phyloP scores from a whole-genome alignment of 1,140 invertebrate genomes.

The Bicyclus anynana region DNA sequence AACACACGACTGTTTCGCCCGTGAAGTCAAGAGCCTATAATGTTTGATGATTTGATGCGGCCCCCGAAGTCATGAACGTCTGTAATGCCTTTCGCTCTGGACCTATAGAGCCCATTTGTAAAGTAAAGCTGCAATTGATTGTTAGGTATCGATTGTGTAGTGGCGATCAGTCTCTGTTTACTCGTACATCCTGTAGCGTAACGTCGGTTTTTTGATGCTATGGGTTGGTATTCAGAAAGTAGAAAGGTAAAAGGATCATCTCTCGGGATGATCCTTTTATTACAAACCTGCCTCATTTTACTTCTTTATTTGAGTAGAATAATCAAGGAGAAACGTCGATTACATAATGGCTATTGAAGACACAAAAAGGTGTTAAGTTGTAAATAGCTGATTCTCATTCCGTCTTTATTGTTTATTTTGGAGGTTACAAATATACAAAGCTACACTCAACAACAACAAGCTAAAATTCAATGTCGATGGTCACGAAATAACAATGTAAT shows the following conservation, averaged over 20 bases:
- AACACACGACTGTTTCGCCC: constrained; percentile 32
- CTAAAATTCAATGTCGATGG: constrained; percentile 8
- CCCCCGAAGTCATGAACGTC: constrained; percentile 14
- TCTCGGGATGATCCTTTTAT: no score
- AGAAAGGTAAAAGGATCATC: no score
- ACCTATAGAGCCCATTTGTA: constrained; percentile 7
- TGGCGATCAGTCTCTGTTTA: constrained; percentile 2
- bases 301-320: no score
- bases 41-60: constrained; percentile 30
- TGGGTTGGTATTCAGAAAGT: neutral
- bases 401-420: neutral
- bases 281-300: no score
- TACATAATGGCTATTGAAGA: no score
- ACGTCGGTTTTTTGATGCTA: neutral
- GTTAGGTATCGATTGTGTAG: neutral
- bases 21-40: constrained; percentile 19
- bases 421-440: neutral
- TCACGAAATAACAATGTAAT: constrained; percentile 25
- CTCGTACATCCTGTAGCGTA: constrained; percentile 3
- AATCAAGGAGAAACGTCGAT: no score
- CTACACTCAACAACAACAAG: neutral
- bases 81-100: constrained; percentile 1
- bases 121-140: constrained; percentile 9
- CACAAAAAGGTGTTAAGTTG: no score
- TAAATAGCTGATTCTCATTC: no score